Percentiles rank a stretch among this genome's conserved stretches.
Evolutionary conservation across 1,140 invertebrate species (phyloP).

Genomic region (Drosophila ercepeae): DNA sequence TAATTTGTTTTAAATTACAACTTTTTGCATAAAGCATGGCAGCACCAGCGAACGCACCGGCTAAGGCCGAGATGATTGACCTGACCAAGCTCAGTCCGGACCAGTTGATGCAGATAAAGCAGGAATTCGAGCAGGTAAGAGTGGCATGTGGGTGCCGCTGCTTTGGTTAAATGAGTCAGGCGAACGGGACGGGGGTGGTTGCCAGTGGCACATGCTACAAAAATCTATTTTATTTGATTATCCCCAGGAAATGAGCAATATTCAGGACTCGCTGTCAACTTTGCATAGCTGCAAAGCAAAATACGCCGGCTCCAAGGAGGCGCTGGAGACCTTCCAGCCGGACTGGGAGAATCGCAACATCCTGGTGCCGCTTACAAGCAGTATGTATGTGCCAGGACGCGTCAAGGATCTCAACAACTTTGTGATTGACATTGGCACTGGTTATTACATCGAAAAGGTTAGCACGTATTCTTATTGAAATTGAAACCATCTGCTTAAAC

Average conservation of each 20-base stretch:
- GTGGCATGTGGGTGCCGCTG: constrained; percentile 44
- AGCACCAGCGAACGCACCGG: constrained; percentile 49
- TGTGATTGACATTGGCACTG: constrained; percentile 96
- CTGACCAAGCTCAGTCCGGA: constrained; percentile 90
- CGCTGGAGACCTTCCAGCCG: constrained; percentile 91
- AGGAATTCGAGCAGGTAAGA: constrained; percentile 93
- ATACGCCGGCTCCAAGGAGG: constrained; percentile 94
- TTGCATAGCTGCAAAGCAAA: constrained; percentile 95
- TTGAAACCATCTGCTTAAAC: not conserved
- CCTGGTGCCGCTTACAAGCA: constrained; percentile 95
- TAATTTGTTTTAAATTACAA: constrained; percentile 56
- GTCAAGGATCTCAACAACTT: constrained; percentile 93
- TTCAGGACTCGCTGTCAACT: constrained; percentile 94
- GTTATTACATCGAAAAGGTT: constrained; percentile 96
- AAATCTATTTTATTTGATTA: constrained; percentile 10
- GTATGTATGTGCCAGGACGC: constrained; percentile 97
- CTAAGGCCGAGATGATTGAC: constrained; percentile 89
- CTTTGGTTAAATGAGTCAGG: constrained; percentile 27
- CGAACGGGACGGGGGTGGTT: not conserved
- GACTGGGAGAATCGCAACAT: constrained; percentile 91
- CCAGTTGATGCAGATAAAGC: constrained; percentile 92
- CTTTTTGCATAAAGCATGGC: constrained; percentile 65
- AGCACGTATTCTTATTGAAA: not conserved
- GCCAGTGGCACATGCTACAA: constrained; percentile 50
- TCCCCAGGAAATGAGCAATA: constrained; percentile 91